Evolutionary conservation across 2,797 vertebrate species (phyloP), one percentile per base, ranked within the genome.

Genomic region (Chrysocyon brachyurus): DNA sequence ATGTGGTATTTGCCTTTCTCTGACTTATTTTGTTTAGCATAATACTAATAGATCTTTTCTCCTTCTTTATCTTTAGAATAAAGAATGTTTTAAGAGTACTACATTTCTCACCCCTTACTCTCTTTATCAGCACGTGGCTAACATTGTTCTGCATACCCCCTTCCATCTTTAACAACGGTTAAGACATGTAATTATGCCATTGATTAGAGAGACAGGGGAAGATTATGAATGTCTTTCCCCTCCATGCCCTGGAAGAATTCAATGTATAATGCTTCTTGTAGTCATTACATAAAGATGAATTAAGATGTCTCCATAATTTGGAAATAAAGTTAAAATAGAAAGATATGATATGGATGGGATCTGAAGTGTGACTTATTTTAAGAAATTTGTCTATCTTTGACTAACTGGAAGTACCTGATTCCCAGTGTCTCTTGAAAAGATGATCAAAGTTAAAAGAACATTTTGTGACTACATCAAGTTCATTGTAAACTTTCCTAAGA

Each of bases 261-360:
- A 66, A 17, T 57, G 1, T 40, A 8, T 72, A 94, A 59, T 86
- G 3, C 6, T 82, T 28, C 19, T n/a, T 72, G 26, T 28, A 19
- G 63, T 68, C 24, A 28, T 93, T 52, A 72, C 15, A 6, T 36
- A 64, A 33, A 33, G 10, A 54, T 46, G 22, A 83, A 24, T 83
- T 70, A 73, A 61, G 12, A 46, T 73, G n/a, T 68, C 33, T 73
- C 12, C 57, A 88, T 57, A 88, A 77, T 78, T 93, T 46, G 36
- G 49, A 83, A 56, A 15, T 59, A 84, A 84, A 63, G 14, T 84
- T 95, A 84, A 85, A 96, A 85, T 24, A 91, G 78, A 22, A 91
- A 64, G 56, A 85, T 59, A 40, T 28, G 17, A 78, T 59, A 64
- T 28, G 22, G 6, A 33, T 85, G 17, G 22, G 40, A 85, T 81